Conservation (phyloP, 2,888 invertebrate genomes). For the Timandra comae region DNA sequence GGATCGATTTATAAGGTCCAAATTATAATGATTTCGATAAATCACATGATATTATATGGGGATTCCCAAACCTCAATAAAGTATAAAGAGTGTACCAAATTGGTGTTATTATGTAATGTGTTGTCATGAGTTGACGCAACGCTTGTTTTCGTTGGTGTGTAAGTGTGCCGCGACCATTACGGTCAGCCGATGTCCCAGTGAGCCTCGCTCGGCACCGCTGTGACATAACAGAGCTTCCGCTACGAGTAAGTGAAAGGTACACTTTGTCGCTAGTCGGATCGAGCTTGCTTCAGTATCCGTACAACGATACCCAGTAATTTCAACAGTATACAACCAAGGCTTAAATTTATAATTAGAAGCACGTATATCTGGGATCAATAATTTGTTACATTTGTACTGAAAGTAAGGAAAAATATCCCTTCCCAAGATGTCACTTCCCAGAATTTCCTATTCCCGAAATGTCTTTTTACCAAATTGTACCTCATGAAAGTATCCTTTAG, state of each 20-base stretch:
- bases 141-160: conserved; percentile 68
- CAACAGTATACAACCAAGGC: no score
- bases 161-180: conserved; percentile 69
- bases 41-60: conserved; percentile 19
- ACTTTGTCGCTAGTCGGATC: conserved; percentile 33
- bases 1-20: no score
- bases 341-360: no score
- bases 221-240: conserved; percentile 73
- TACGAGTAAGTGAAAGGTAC: conserved; percentile 50
- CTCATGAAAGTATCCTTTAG: no score
- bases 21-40: conserved; percentile 7
- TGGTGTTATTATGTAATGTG: conserved; percentile 53
- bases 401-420: no score
- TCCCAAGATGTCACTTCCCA: no score
- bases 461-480: no score
- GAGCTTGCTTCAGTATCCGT: conserved; percentile 23
- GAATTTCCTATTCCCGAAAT: no score
- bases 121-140: conserved; percentile 67
- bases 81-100: conserved; percentile 38
- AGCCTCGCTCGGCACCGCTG: conserved; percentile 20
- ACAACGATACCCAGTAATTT: not conserved
- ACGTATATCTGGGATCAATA: no score
- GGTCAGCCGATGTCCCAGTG: conserved; percentile 70
- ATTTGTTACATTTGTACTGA: no score
- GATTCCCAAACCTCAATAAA: conserved; percentile 25